Evolutionary conservation across 2,113 vertebrate genomes (phyloP).

Genomic region (Lepus americanus): DNA sequence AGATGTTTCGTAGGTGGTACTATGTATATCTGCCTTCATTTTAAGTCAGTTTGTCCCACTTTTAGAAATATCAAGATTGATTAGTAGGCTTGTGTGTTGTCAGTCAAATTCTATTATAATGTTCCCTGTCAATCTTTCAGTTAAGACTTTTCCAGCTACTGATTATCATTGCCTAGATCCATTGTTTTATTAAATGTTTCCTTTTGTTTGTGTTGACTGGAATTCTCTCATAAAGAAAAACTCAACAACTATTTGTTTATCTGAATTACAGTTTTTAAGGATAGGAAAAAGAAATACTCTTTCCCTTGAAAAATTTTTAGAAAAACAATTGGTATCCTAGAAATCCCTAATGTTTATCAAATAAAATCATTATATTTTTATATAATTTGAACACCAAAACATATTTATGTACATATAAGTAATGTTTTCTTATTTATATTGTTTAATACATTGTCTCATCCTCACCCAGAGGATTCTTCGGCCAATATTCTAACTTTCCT

Average conservation of each 20-base stretch:
- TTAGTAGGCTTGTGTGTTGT: not conserved
- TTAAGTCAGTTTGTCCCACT: not conserved
- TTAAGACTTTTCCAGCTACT: not conserved
- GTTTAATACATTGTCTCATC: not conserved
- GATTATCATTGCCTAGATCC: not conserved
- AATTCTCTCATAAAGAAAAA: constrained; percentile 1
- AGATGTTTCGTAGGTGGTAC: not conserved
- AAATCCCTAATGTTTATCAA: not conserved
- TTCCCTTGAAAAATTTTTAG: not conserved
- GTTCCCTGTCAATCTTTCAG: not conserved
- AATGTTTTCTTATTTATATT: not conserved
- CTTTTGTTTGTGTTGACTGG: not conserved
- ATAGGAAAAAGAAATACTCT: not conserved
- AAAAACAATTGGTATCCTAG: not conserved
- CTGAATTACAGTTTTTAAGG: not conserved
- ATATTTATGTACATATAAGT: not conserved
- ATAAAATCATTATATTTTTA: not conserved
- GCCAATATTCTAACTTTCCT: not conserved
- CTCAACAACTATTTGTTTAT: not conserved
- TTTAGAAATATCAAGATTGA: not conserved
- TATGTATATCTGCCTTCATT: not conserved
- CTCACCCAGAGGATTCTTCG: not conserved
- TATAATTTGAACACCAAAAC: constrained; percentile 12
- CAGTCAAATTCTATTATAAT: not conserved
- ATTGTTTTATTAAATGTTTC: not conserved